Evolutionary conservation across 2,113 vertebrate species (phyloP).

Genomic region (Tretioscincus oriximinensis): DNA sequence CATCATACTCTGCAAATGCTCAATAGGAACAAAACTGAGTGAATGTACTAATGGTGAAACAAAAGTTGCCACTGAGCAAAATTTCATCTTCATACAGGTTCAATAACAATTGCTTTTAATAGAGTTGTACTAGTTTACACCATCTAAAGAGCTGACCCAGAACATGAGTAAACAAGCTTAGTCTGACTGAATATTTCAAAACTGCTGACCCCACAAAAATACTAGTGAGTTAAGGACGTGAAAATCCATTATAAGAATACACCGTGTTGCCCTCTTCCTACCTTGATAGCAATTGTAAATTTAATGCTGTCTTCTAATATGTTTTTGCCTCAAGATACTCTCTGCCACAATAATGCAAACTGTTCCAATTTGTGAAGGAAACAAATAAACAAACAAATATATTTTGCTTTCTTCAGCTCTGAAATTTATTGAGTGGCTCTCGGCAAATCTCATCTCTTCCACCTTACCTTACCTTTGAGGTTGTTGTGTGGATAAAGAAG

Average conservation of each 20-base stretch:
- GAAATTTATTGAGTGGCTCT: not conserved
- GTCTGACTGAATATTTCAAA: slow-evolving; percentile 22
- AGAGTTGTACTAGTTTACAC: not conserved
- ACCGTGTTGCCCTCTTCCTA: slow-evolving; percentile 1
- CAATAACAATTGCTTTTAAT: slow-evolving; percentile 29
- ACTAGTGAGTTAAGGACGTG: not conserved
- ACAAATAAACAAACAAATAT: not conserved
- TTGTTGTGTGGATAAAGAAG: not conserved
- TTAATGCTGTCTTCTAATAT: not conserved
- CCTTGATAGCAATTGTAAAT: slow-evolving; percentile 12
- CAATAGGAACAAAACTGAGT: slow-evolving; percentile 6
- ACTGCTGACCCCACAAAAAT: not conserved
- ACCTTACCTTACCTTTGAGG: not conserved
- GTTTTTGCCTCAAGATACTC: slow-evolving; percentile 14
- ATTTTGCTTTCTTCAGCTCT: not conserved
- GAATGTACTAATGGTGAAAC: slow-evolving; percentile 50
- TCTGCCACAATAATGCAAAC: not conserved
- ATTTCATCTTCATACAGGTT: slow-evolving; percentile 39
- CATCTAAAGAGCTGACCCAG: slow-evolving; percentile 12
- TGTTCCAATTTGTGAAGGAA: not conserved
- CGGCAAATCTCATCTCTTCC: not conserved
- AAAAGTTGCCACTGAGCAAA: slow-evolving; percentile 54
- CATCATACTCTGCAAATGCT: slow-evolving; percentile 20
- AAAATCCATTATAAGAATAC: slow-evolving; percentile 28
- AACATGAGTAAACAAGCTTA: slow-evolving; percentile 35